phyloP scores from a whole-genome alignment of 1,140 invertebrate genomes.

The Thaumatotibia leucotreta region DNA sequence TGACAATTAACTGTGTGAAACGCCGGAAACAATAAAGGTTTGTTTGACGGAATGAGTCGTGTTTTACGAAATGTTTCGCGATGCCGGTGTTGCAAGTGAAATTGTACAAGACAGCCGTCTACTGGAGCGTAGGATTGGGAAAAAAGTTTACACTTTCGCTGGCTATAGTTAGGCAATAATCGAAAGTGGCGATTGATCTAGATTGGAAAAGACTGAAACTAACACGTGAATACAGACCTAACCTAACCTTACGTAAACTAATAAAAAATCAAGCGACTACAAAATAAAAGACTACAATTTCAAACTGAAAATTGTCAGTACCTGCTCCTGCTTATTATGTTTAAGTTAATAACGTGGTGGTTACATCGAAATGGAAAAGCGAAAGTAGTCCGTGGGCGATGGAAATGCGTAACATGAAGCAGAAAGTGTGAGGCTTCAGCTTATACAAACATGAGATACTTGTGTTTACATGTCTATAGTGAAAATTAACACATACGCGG shows the following conservation, averaged over 20 bases:
- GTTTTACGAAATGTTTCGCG: slow-evolving; percentile 55
- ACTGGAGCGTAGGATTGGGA: slow-evolving; percentile 72
- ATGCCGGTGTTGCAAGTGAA: slow-evolving; percentile 62
- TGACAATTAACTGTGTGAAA: slow-evolving; percentile 40
- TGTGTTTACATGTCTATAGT: neutral
- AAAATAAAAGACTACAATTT: neutral
- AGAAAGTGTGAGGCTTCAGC: neutral
- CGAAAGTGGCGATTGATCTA: slow-evolving; percentile 46
- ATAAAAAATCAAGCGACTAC: no score
- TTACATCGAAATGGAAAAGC: neutral
- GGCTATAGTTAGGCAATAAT: slow-evolving; percentile 52
- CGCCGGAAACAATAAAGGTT: slow-evolving; percentile 45
- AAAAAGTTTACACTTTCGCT: slow-evolving; percentile 64
- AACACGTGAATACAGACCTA: neutral
- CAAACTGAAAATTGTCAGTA: neutral
- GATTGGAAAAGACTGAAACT: neutral
- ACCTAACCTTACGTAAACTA: neutral
- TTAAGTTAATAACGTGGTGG: neutral
- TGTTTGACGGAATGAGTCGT: slow-evolving; percentile 38
- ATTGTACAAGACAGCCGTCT: slow-evolving; percentile 55
- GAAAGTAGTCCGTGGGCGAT: neutral
- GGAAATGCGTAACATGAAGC: neutral
- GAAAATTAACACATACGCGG: neutral
- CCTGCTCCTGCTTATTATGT: neutral
- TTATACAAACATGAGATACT: neutral